phyloP scores from a whole-genome alignment of 2,113 vertebrate genomes.

The Candoia aspera region DNA sequence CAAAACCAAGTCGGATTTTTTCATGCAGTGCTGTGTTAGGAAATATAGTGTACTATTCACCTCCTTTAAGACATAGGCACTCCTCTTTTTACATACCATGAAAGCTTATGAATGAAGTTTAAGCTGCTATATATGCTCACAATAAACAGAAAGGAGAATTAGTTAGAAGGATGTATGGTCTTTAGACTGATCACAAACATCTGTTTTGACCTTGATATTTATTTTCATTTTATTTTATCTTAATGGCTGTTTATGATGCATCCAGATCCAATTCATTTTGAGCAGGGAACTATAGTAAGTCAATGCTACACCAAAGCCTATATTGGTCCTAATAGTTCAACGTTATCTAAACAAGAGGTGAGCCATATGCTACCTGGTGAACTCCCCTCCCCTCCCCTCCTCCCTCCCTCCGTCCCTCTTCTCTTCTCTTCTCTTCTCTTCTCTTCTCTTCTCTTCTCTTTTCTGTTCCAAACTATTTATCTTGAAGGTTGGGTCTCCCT shows the following conservation, averaged over 20 bases:
- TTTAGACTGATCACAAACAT: too few relatives aligned
- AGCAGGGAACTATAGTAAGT: not conserved
- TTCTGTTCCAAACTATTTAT: not conserved
- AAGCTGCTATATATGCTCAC: not conserved
- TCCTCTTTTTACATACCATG: not conserved
- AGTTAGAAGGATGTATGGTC: too few relatives aligned
- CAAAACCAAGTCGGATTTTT: not conserved
- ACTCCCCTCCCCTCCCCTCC: not conserved
- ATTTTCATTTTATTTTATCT: not conserved
- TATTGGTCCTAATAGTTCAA: not conserved
- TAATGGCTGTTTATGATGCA: not conserved
- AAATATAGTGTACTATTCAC: not conserved
- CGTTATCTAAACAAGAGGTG: not conserved
- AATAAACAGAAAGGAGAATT: not conserved
- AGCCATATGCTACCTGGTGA: not conserved
- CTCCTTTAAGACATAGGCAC: not conserved
- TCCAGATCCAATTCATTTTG: not conserved
- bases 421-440: not conserved
- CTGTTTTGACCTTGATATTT: not conserved
- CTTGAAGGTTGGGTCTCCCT: not conserved
- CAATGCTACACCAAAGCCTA: not conserved
- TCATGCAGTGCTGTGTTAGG: not conserved
- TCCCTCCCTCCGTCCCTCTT: not conserved
- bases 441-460: not conserved
- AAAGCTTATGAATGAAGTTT: not conserved